These are phyloP conservation scores for Nannospalax galili DNA, from an alignment of 2,113 vertebrate species.

Conservation along the genomic window DNA sequence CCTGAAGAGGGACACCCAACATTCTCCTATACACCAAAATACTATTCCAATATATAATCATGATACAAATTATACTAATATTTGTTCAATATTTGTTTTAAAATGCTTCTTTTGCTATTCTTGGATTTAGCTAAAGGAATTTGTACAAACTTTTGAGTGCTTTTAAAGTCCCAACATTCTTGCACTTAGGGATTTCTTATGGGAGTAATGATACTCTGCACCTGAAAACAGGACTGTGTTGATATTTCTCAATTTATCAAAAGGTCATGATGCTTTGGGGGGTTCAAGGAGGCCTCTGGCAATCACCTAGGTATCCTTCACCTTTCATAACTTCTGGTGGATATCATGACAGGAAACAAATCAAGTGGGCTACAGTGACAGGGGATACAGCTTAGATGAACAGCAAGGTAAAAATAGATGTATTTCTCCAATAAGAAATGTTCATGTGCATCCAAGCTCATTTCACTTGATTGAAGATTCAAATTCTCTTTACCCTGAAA, in stretches of 20 bases:
- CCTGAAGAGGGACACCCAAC: background rate
- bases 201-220: background rate
- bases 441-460: background rate
- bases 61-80: background rate
- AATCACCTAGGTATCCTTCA: conserved; percentile 68
- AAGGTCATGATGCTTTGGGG: conserved; percentile 74
- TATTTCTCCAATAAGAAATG: background rate
- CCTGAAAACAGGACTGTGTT: background rate
- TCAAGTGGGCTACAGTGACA: conserved; percentile 58
- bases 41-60: background rate
- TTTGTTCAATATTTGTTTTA: background rate
- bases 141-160: background rate
- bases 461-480: background rate
- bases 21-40: background rate
- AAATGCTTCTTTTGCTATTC: background rate
- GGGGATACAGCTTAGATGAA: conserved; percentile 31
- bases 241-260: conserved; percentile 42
- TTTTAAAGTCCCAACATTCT: background rate
- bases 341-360: conserved; percentile 72
- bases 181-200: background rate
- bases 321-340: conserved; percentile 74
- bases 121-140: background rate
- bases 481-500: conserved; percentile 5
- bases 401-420: conserved; percentile 60
- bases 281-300: conserved; percentile 71